These are phyloP conservation scores for Andrena hattorfiana DNA, from an alignment of 2,888 invertebrate genomes.

Conservation along the genomic window DNA sequence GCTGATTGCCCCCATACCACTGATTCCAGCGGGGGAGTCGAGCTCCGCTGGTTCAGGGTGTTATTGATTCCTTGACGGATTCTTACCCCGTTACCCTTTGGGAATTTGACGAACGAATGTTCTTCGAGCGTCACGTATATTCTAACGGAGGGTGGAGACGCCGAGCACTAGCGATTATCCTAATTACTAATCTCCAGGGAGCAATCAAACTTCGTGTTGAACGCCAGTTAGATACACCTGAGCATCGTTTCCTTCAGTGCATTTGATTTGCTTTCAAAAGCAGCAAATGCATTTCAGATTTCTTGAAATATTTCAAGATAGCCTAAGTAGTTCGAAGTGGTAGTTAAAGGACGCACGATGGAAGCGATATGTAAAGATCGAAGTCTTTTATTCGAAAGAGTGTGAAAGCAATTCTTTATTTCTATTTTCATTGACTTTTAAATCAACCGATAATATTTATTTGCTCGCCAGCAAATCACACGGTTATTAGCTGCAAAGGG, in stretches of 20 bases:
- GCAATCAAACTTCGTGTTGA: neutral
- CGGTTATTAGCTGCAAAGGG: conserved; percentile 12
- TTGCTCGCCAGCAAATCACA: conserved; percentile 8
- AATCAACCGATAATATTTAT: neutral
- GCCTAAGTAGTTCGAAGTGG: no score
- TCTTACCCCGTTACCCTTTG: conserved; percentile 22
- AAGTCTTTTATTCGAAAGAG: neutral
- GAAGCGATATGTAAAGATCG: no score
- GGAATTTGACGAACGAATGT: conserved; percentile 9
- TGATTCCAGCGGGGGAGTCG: conserved; percentile 22
- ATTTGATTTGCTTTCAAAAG: no score
- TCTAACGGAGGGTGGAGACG: neutral
- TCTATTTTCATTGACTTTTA: neutral
- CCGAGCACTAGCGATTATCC: neutral
- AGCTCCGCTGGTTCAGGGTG: neutral
- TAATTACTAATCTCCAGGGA: neutral
- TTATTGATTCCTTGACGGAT: conserved; percentile 58
- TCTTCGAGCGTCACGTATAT: conserved; percentile 1
- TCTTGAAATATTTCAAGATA: no score
- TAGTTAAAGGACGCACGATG: no score
- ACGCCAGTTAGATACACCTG: neutral
- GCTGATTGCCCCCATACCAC: conserved; percentile 48
- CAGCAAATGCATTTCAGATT: no score
- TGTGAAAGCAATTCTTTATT: neutral
- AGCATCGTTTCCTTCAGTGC: no score